Evolutionary conservation across 1,140 invertebrate species (phyloP).

Genomic region (Drosophila biarmipes): DNA sequence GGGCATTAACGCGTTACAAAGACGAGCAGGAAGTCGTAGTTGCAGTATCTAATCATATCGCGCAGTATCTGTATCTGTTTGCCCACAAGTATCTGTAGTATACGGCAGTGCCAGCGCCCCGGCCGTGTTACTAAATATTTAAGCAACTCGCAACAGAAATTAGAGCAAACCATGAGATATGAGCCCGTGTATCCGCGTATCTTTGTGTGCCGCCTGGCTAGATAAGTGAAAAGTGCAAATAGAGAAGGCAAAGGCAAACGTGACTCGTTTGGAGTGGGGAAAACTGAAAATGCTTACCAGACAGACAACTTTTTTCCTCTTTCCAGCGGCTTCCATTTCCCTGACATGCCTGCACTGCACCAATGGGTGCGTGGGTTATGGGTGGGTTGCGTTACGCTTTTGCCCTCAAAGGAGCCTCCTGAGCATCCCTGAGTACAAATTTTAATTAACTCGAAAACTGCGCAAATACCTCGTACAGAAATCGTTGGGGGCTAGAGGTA

Average conservation of each 20-base stretch:
- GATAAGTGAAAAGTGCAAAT: constrained; percentile 77
- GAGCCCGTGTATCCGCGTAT: constrained; percentile 26
- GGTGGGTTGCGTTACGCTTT: neutral
- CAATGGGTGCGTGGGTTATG: constrained; percentile 6
- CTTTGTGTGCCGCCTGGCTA: constrained; percentile 32
- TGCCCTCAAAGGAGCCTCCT: constrained; percentile 11
- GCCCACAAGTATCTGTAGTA: constrained; percentile 6
- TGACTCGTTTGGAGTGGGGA: constrained; percentile 47
- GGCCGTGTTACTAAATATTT: constrained; percentile 77
- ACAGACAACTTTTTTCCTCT: constrained; percentile 34
- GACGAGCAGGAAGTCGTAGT: constrained; percentile 63
- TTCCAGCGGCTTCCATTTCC: constrained; percentile 27
- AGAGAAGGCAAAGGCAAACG: constrained; percentile 58
- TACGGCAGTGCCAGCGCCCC: constrained; percentile 33
- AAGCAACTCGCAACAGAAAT: constrained; percentile 73
- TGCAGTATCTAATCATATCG: constrained; percentile 73
- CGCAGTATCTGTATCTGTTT: constrained; percentile 27
- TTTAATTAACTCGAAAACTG: constrained; percentile 43
- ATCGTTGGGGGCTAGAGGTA: constrained; percentile 7
- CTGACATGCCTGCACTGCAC: constrained; percentile 5
- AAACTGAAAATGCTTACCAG: constrained; percentile 41
- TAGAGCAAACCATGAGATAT: constrained; percentile 71
- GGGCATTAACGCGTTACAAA: constrained; percentile 53
- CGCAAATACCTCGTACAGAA: neutral
- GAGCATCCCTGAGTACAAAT: constrained; percentile 11